Conservation (phyloP, 1,140 invertebrate genomes). For the Episyrphus balteatus region DNA sequence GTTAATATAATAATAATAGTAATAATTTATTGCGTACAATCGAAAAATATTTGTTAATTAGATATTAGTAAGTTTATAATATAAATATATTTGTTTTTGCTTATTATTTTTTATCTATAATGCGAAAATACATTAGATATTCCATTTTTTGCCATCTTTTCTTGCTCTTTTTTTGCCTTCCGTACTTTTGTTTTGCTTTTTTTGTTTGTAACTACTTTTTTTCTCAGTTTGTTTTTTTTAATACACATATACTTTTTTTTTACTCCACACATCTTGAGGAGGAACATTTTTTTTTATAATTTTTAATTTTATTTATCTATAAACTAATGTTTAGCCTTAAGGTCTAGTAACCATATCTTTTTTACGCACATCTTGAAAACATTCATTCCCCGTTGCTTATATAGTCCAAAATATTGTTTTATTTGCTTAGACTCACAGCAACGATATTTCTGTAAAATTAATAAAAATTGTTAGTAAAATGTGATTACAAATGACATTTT, state of each 20-base stretch:
- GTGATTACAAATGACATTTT: too few relatives aligned
- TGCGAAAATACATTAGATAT: constrained; percentile 1
- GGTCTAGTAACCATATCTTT: constrained; percentile 27
- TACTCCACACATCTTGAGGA: neutral
- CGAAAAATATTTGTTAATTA: too few relatives aligned
- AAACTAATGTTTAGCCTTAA: constrained; percentile 7
- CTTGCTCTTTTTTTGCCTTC: constrained; percentile 29
- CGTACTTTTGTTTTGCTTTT: constrained; percentile 10
- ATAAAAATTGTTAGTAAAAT: too few relatives aligned
- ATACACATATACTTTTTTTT: constrained; percentile 5
- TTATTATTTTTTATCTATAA: too few relatives aligned
- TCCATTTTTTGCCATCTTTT: constrained; percentile 26
- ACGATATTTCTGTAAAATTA: constrained; percentile 28
- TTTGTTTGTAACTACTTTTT: constrained; percentile 9
- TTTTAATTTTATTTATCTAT: constrained; percentile 3
- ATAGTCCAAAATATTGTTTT: neutral
- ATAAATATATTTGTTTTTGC: too few relatives aligned
- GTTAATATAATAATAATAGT: too few relatives aligned
- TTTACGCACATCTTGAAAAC: constrained; percentile 20
- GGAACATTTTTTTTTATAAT: constrained; percentile 1
- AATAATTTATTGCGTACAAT: too few relatives aligned
- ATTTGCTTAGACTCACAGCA: constrained; percentile 30
- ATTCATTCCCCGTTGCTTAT: constrained; percentile 4
- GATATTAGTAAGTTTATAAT: too few relatives aligned
- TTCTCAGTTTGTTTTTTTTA: constrained; percentile 20